A percentile compares a stretch with the other conserved stretches of the same genome.
These are phyloP conservation scores for Epinephelus cyanopodus DNA, from an alignment of 2,113 vertebrate species.

Conservation along the genomic window DNA sequence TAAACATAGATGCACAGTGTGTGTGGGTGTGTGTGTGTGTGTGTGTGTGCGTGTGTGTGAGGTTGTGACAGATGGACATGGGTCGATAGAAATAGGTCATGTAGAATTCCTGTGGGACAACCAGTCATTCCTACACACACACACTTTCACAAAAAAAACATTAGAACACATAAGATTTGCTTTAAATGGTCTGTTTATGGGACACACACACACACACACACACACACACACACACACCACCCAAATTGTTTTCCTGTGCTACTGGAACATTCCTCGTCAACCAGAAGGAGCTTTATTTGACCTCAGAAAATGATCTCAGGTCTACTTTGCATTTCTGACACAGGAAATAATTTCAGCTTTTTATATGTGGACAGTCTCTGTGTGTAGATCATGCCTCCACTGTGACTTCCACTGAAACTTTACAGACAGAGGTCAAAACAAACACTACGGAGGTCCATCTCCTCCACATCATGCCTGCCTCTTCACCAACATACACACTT, in stretches of 20 bases:
- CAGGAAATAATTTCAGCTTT: neutral
- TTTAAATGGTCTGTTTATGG: slow-evolving; percentile 39
- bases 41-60: slow-evolving; percentile 30
- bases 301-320: slow-evolving; percentile 6
- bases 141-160: slow-evolving; percentile 30
- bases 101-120: slow-evolving; percentile 53
- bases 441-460: too few species aligned
- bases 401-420: too few species aligned
- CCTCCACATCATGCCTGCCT: too few species aligned
- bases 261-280: slow-evolving; percentile 32
- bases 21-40: slow-evolving; percentile 23
- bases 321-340: neutral
- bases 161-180: slow-evolving; percentile 28
- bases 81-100: slow-evolving; percentile 60
- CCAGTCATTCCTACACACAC: slow-evolving; percentile 12
- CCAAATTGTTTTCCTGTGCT: neutral
- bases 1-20: slow-evolving; percentile 48
- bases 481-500: too few species aligned
- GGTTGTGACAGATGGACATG: slow-evolving; percentile 52
- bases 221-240: neutral
- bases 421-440: too few species aligned
- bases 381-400: neutral
- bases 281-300: slow-evolving; percentile 19
- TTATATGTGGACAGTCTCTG: neutral
- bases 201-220: slow-evolving; percentile 26